Evolutionary conservation across 2,888 invertebrate species (phyloP).

Genomic region (Lepidocyrtoides sp.): DNA sequence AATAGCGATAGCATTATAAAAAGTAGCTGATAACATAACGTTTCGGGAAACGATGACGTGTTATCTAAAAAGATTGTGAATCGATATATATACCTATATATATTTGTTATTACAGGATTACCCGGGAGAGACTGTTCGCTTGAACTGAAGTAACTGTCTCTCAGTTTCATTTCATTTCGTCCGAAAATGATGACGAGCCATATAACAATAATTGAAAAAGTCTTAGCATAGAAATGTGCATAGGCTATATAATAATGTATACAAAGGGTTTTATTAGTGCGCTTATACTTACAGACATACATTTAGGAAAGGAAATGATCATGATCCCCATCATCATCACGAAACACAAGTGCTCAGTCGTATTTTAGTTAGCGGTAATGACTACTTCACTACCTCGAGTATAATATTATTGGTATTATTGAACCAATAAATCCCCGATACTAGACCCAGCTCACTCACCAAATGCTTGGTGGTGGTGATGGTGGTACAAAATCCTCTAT

Average conservation of each 20-base stretch:
- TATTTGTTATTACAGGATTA: neutral
- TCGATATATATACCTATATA: too few species aligned
- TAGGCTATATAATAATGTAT: too few species aligned
- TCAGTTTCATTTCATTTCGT: neutral
- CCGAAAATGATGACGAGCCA: neutral
- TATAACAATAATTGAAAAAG: neutral
- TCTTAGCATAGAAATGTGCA: too few species aligned
- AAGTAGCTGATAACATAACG: too few species aligned
- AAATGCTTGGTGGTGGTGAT: neutral
- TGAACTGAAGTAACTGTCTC: neutral
- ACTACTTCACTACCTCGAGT: neutral
- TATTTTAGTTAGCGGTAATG: neutral
- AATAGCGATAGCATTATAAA: too few species aligned
- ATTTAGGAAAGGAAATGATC: constrained; percentile 32
- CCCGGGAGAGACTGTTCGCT: neutral
- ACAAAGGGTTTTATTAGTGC: too few species aligned
- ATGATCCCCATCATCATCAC: neutral
- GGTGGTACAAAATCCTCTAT: neutral
- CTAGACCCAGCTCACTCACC: neutral
- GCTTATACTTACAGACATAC: too few species aligned
- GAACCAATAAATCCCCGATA: constrained; percentile 71
- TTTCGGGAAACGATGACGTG: neutral
- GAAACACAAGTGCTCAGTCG: neutral
- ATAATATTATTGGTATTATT: neutral
- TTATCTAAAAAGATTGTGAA: neutral